Base-by-base conservation (phyloP, 1,140 invertebrate species). In the Mya arenaria region DNA sequence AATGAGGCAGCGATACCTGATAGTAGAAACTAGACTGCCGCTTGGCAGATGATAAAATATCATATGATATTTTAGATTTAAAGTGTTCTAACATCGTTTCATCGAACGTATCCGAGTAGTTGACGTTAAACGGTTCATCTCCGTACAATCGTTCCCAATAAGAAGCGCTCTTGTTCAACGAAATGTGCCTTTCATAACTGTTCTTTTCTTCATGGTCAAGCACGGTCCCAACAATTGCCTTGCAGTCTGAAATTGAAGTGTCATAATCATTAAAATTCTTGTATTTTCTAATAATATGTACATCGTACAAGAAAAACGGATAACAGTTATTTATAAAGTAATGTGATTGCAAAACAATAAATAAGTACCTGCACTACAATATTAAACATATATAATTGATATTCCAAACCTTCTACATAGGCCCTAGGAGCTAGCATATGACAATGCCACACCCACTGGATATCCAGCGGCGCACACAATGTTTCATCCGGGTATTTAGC, bases 391-490 rank as follows among this genome's bases (percentile, higher is more conserved):
- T n/a, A 90, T 91, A 69, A 84, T n/a, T n/a, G n/a, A n/a, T n/a
- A n/a, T n/a, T n/a, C n/a, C 86, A 74, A 94, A n/a, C n/a, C n/a
- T n/a, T n/a, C n/a, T n/a, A n/a, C n/a, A n/a, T n/a, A 94, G 19
- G 83, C 68, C 23, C 84, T 72, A 34, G 94, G 93, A 68, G 88
- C 89, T 32, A 94, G 82, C 87, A 94, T 90, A 75, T 93, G 93
- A 28, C 90, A 92, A 72, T 94, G 93, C 94, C 94, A 94, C n/a
- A 93, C 85, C 94, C 94, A 94, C 78, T 94, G 92, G 55, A 94
- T 91, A 84, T 94, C 94, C 39, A 94, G 69, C 19, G 94, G 94
- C 1, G 94, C 92, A 58, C 90, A 88, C 8, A 93, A 41, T 15
- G 79, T 52, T 37, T 88, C 74, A 8, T 68, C 74, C 30, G 65